Evolutionary conservation across 2,113 vertebrate species (phyloP).

Genomic region (Muntiacus reevesi): DNA sequence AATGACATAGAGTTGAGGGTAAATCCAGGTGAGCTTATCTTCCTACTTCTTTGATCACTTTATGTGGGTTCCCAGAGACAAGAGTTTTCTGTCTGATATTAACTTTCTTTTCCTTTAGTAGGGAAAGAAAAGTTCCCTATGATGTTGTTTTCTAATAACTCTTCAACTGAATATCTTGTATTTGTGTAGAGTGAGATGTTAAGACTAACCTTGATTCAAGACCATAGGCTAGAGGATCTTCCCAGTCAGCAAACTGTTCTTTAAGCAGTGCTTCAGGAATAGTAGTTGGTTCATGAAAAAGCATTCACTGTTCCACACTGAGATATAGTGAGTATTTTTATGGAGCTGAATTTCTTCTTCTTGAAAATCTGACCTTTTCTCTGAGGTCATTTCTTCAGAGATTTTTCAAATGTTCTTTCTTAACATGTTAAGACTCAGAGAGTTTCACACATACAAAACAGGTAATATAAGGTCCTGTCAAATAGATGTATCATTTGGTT

Average conservation of each 20-base stretch:
- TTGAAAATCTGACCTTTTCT: not conserved
- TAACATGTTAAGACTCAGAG: not conserved
- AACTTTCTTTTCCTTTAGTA: not conserved
- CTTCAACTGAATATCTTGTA: not conserved
- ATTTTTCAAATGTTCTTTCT: not conserved
- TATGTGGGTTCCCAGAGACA: not conserved
- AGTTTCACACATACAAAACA: not conserved
- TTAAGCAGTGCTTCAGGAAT: not conserved
- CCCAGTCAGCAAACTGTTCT: not conserved
- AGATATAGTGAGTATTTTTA: not conserved
- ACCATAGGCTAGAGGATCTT: not conserved
- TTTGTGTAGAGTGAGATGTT: not conserved
- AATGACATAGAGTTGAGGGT: conserved; percentile 80
- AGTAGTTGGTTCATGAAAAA: not conserved
- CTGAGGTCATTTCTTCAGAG: not conserved
- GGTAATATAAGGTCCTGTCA: not conserved
- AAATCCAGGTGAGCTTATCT: conserved; percentile 66
- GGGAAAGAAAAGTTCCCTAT: not conserved
- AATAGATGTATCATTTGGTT: not conserved
- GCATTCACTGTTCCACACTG: not conserved
- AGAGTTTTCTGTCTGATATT: conserved; percentile 1
- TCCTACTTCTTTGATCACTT: not conserved
- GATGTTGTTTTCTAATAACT: not conserved
- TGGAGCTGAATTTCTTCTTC: not conserved
- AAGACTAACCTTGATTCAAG: not conserved